Conservation (phyloP, 2,113 vertebrate species). For the Cynopterus brachyotis region DNA sequence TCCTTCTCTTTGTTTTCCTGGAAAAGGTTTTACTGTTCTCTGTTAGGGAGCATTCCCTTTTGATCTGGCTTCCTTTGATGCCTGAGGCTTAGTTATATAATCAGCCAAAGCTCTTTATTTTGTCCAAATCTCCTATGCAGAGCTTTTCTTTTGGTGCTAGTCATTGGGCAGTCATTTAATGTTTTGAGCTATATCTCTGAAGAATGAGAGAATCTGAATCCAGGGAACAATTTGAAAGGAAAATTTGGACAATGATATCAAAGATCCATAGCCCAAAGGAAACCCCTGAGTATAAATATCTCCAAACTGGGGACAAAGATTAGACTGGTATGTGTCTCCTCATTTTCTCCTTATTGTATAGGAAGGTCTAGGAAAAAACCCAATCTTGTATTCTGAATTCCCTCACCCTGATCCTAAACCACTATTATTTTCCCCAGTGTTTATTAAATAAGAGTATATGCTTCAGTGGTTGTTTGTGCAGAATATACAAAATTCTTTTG, state of each 20-base stretch:
- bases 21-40: neutral
- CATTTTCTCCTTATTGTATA: neutral
- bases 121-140: neutral
- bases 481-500: neutral
- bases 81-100: slow-evolving; percentile 34
- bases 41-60: neutral
- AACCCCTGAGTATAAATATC: neutral
- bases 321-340: neutral
- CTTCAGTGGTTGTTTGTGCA: neutral
- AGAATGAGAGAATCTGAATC: neutral
- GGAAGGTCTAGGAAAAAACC: neutral
- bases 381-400: neutral
- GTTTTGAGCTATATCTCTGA: neutral
- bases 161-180: neutral
- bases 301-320: neutral
- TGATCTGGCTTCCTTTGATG: slow-evolving; percentile 23
- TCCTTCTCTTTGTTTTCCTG: neutral
- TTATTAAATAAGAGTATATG: neutral
- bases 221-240: neutral
- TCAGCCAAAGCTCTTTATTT: neutral
- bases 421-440: neutral
- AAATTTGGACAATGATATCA: neutral
- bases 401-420: neutral
- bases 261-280: neutral
- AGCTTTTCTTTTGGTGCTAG: neutral